These are phyloP conservation scores for Ricordea florida DNA, from an alignment of 92 coral and sea anemone species.

Conservation along the genomic window DNA sequence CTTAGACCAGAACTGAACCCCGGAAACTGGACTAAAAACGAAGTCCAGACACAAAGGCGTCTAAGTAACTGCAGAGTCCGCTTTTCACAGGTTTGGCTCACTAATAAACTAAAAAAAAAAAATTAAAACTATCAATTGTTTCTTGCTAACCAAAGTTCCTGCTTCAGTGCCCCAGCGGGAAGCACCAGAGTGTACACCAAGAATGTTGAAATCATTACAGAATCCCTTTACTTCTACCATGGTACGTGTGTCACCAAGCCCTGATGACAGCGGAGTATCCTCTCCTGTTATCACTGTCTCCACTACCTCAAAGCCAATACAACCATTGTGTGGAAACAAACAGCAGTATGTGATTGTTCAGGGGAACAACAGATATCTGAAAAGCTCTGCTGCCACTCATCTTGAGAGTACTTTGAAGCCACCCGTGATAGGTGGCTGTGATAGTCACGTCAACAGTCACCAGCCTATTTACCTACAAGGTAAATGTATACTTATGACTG, in stretches of 20 bases:
- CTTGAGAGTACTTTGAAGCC: background rate
- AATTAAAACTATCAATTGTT: no score
- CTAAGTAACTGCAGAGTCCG: no score
- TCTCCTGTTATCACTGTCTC: constrained; percentile 61
- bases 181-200: constrained; percentile 10
- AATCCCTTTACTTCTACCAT: constrained; percentile 45
- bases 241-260: constrained; percentile 68
- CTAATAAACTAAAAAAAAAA: no score
- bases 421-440: background rate
- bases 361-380: constrained; percentile 50
- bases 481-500: background rate
- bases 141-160: background rate
- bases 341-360: constrained; percentile 69
- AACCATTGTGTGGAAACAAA: constrained; percentile 42
- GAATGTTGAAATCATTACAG: background rate
- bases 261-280: constrained; percentile 16
- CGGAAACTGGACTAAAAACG: no score
- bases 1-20: no score
- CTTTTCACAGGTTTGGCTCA: no score
- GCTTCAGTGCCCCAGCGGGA: background rate
- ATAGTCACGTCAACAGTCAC: constrained; percentile 2
- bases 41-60: no score
- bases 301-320: constrained; percentile 57
- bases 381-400: background rate
- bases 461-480: constrained; percentile 73